Conservation (phyloP, 2,113 vertebrate species). For the Catagonus wagneri region DNA sequence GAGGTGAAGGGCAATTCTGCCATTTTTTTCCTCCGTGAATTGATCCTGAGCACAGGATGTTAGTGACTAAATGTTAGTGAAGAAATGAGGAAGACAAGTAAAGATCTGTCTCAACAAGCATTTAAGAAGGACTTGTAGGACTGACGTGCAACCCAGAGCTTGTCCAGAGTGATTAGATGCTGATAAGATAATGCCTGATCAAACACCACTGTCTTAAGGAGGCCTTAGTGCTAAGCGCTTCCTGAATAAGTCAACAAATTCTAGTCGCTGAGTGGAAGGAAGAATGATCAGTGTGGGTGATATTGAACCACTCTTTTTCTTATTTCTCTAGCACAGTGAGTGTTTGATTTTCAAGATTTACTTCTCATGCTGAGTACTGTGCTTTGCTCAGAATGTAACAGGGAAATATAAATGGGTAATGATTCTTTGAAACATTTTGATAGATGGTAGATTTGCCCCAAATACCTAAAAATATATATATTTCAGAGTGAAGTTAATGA, state of each 20-base stretch:
- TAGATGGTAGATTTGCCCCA: not conserved
- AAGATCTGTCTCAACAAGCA: not conserved
- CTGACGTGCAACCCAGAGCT: not conserved
- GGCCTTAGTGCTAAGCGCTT: fast-evolving
- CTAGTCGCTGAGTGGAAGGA: not conserved
- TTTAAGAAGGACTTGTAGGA: not conserved
- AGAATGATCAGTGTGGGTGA: not conserved
- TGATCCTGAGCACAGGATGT: not conserved
- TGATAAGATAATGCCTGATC: not conserved
- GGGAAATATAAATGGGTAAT: not conserved
- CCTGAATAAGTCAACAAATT: not conserved
- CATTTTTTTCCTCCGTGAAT: not conserved
- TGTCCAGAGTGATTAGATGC: not conserved
- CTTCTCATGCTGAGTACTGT: not conserved
- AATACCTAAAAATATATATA: not conserved
- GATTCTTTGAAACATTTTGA: not conserved
- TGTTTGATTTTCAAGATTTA: not conserved
- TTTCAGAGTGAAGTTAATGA: constrained; percentile 3
- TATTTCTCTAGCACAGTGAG: not conserved
- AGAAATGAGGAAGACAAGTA: not conserved
- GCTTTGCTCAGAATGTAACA: not conserved
- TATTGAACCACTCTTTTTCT: not conserved
- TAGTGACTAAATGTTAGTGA: not conserved
- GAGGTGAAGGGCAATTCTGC: fast-evolving
- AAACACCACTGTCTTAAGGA: not conserved